A percentile compares a stretch with the other conserved stretches of the same genome.
Evolutionary conservation across 2,113 vertebrate species (phyloP).

Genomic region (Ranitomeya imitator): DNA sequence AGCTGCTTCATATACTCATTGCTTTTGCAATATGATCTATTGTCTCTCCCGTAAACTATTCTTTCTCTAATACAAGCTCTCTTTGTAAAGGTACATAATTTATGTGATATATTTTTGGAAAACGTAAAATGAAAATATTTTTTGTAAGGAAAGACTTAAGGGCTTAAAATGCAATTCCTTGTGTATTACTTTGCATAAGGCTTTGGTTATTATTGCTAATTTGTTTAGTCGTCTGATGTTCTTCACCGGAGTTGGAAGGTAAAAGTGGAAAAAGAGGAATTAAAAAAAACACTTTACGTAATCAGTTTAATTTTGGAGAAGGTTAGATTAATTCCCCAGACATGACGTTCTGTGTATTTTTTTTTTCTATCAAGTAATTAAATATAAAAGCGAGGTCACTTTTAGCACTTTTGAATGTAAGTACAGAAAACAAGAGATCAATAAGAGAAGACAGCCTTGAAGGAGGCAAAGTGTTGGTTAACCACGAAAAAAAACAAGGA

Average conservation of each 20-base stretch:
- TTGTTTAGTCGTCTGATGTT: not conserved
- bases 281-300: slow-evolving; percentile 11
- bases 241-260: not conserved
- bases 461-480: slow-evolving; percentile 52
- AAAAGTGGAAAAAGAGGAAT: slow-evolving; percentile 8
- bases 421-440: slow-evolving; percentile 49
- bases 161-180: slow-evolving; percentile 9
- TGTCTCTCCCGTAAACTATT: not conserved
- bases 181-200: slow-evolving; percentile 22
- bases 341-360: not conserved
- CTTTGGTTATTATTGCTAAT: slow-evolving; percentile 22
- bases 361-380: slow-evolving; percentile 30
- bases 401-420: slow-evolving; percentile 7
- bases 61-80: not conserved
- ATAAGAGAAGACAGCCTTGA: slow-evolving; percentile 38
- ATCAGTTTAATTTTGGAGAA: slow-evolving; percentile 37
- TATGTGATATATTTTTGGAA: not conserved
- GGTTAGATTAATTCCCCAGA: slow-evolving; percentile 7
- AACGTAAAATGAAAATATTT: not conserved
- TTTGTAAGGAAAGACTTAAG: not conserved
- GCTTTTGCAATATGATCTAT: not conserved
- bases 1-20: not conserved
- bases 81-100: not conserved
- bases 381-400: slow-evolving; percentile 45
- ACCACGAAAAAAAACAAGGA: slow-evolving; percentile 42